A percentile compares a stretch with the other conserved stretches of the same genome.
Conservation (phyloP, 2,797 vertebrate genomes). For the Urosaurus nigricauda region DNA sequence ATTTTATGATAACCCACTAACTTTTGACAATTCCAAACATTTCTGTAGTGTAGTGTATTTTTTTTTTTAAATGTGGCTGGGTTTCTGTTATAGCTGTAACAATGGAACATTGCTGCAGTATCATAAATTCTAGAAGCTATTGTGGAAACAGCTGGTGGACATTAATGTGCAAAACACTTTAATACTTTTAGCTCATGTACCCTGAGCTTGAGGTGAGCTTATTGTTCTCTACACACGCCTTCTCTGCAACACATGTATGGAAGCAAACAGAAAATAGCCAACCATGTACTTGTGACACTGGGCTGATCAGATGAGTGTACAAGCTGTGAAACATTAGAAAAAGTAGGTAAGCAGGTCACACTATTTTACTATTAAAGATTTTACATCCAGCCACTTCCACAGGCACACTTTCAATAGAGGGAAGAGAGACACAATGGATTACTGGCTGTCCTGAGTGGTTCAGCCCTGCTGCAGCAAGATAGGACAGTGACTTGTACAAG, state of each 20-base stretch:
- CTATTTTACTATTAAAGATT: background rate
- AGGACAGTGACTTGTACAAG: background rate
- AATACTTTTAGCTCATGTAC: background rate
- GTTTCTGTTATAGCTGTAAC: background rate
- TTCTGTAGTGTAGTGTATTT: background rate
- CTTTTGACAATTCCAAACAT: background rate
- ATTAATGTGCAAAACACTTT: conserved; percentile 6
- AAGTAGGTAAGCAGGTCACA: background rate
- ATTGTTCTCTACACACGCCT: background rate
- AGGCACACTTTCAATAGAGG: background rate
- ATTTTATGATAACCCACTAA: conserved; percentile 52
- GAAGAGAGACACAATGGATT: background rate
- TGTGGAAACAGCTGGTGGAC: background rate
- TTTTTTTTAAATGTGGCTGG: background rate
- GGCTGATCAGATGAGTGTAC: background rate
- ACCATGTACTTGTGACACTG: background rate
- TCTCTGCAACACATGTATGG: background rate
- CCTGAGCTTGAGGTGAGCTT: background rate
- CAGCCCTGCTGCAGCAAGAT: background rate
- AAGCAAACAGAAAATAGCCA: background rate
- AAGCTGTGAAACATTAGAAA: background rate
- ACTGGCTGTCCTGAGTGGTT: background rate
- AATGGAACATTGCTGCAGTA: background rate
- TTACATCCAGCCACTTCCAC: background rate
- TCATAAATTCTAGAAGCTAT: conserved; percentile 18